These are phyloP conservation scores for Orius insidiosus DNA, from an alignment of 1,140 invertebrate species.

Conservation along the genomic window DNA sequence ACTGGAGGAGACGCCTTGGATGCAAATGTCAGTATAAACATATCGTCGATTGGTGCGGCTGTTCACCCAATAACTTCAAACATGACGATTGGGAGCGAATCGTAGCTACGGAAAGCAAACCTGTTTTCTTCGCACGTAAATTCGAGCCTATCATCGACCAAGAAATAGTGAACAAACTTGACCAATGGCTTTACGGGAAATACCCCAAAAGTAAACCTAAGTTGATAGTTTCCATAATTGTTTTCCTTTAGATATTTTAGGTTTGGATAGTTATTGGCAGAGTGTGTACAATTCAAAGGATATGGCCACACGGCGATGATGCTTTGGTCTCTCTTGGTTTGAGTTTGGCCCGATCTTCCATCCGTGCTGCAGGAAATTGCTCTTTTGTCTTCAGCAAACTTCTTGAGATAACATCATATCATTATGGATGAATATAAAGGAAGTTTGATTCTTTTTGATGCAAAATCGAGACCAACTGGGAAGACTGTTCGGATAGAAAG, in stretches of 20 bases:
- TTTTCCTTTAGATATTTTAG: conserved; percentile 30
- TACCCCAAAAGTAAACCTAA: conserved; percentile 25
- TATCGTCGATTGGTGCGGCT: conserved; percentile 98
- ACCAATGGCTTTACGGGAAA: conserved; percentile 60
- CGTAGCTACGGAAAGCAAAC: conserved; percentile 50
- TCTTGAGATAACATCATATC: conserved; percentile 45
- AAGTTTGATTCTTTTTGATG: conserved; percentile 34
- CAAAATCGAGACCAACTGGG: conserved; percentile 22
- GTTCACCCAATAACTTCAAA: conserved; percentile 92
- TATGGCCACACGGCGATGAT: conserved; percentile 49
- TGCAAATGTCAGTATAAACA: conserved; percentile 97
- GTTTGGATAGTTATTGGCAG: conserved; percentile 81
- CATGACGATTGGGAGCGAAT: conserved; percentile 57
- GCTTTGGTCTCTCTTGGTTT: conserved; percentile 45
- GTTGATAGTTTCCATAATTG: too few species aligned
- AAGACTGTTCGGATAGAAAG: conserved; percentile 38
- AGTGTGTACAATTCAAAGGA: conserved; percentile 72
- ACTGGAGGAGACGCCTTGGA: conserved; percentile 93
- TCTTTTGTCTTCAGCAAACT: conserved; percentile 28
- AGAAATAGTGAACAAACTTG: conserved; percentile 70
- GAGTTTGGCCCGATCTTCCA: conserved; percentile 37
- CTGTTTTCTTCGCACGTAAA: conserved; percentile 87
- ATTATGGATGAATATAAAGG: conserved; percentile 49
- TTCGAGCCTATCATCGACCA: conserved; percentile 90
- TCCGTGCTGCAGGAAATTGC: conserved; percentile 25